Evolutionary conservation across 2,113 vertebrate species (phyloP), one percentile per base, ranked within the genome.

Genomic region (Aptenodytes forsteri): DNA sequence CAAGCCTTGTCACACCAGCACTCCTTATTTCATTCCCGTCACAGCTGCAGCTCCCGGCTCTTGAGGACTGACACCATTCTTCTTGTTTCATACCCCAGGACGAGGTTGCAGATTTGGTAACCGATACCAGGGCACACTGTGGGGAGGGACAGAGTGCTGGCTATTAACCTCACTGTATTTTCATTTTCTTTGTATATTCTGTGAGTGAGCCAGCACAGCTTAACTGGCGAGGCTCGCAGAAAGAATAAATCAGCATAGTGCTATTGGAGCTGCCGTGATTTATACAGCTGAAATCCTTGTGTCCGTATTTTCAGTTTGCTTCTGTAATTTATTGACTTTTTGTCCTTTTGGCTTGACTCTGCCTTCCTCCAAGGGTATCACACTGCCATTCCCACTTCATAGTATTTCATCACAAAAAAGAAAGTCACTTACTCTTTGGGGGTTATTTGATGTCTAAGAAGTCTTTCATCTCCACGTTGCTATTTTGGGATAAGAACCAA

Each of bases 301-400:
- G 92, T 93, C 82, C 2, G 1, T 93, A 76, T 94, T 93, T 96
- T 93, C 87, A 76, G 44, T 90, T 94, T 93, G 58, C 66, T 85
- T 90, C 89, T 88, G 70, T 93, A 96, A 97, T 97, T 97, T 97
- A 97, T 88, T 38, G 92, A 90, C 54, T 91, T 95, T 83, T 87
- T 91, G 90, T 95, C 92, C 90, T 96, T 93, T 93, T 80, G 66
- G 82, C 85, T 93, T 90, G 89, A 90, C 44, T 94, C 79, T 96
- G 81, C 40, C 78, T 90, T 91, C 27, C 58, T 95, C 70, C 75
- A 87, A 93, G 81, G 93, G 70, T 91, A 91, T 91, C 81, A 61
- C 49, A 54, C 89, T 83, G 82, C 78, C 82, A 77, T 94, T 94
- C 87, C 56, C 52, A 52, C 70, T 90, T 87, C 69, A 79, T 9